Evolutionary conservation across 1,140 invertebrate species (phyloP).

Genomic region (Idris sp.): DNA sequence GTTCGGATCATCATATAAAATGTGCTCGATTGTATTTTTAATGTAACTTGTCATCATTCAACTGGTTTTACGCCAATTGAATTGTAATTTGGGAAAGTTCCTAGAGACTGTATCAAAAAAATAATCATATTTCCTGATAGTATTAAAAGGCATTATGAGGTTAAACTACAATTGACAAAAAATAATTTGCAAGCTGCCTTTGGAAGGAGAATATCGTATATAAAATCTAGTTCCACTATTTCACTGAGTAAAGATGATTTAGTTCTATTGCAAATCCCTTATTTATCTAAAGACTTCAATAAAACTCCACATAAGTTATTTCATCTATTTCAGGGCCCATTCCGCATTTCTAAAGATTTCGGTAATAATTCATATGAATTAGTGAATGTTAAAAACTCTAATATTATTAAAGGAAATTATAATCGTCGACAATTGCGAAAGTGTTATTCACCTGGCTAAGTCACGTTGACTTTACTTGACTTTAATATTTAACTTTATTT

Average conservation of each 20-base stretch:
- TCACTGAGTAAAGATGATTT: neutral
- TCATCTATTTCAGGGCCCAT: neutral
- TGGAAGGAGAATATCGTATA: no score
- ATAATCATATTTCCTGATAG: no score
- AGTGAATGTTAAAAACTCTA: neutral
- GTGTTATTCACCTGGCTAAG: no score
- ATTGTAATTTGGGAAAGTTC: slow-evolving; percentile 12
- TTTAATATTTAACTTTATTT: no score
- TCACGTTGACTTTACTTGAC: no score
- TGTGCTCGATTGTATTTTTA: slow-evolving; percentile 17
- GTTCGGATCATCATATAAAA: neutral
- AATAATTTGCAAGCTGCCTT: no score
- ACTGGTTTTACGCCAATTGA: slow-evolving; percentile 9
- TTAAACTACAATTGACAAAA: no score
- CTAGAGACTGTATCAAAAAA: slow-evolving; percentile 7
- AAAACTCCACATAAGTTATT: slow-evolving; percentile 2
- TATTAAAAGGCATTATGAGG: no score
- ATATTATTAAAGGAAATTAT: slow-evolving; percentile 19
- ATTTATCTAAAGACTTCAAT: neutral
- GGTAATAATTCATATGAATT: slow-evolving; percentile 2
- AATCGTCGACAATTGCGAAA: slow-evolving; percentile 15
- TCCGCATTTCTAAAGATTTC: neutral
- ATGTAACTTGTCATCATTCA: slow-evolving; percentile 7
- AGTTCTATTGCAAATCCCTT: slow-evolving; percentile 4
- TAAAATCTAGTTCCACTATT: neutral